phyloP scores from a whole-genome alignment of 1,140 invertebrate species.

The Musca vetustissima region DNA sequence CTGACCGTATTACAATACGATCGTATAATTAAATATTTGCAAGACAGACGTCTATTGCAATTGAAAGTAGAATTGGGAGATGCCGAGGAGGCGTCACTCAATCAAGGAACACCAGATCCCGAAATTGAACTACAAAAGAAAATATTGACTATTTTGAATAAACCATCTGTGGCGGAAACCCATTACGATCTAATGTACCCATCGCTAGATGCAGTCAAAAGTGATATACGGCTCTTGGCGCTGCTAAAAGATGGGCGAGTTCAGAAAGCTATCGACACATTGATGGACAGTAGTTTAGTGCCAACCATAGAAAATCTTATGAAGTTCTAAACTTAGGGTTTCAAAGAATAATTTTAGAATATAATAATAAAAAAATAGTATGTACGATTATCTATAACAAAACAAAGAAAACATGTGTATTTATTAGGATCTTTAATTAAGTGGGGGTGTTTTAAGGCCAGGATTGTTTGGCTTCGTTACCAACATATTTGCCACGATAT shows the following conservation, averaged over 20 bases:
- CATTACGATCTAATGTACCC: conserved; percentile 38
- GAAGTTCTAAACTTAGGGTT: conserved; percentile 27
- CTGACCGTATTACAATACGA: conserved; percentile 81
- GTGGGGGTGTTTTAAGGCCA: conserved; percentile 64
- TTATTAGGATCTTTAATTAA: not conserved
- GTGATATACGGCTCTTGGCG: conserved; percentile 40
- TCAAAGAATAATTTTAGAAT: not conserved
- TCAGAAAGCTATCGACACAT: conserved; percentile 74
- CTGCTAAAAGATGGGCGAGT: conserved; percentile 65
- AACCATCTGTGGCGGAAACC: conserved; percentile 54
- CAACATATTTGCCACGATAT: conserved; percentile 79
- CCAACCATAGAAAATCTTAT: conserved; percentile 27
- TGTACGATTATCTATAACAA: not conserved
- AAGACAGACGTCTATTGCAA: conserved; percentile 73
- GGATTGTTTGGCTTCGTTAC: conserved; percentile 64
- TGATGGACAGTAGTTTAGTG: conserved; percentile 65
- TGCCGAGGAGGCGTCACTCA: conserved; percentile 38
- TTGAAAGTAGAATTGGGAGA: conserved; percentile 69
- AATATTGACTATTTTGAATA: conserved; percentile 82
- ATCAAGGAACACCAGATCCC: conserved; percentile 59
- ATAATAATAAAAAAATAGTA: too few species aligned
- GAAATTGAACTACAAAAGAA: conserved; percentile 69
- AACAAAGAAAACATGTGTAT: not conserved
- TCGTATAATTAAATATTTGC: conserved; percentile 76
- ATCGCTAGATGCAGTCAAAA: conserved; percentile 35